Percentiles rank a stretch among this genome's conserved stretches.
phyloP scores from a whole-genome alignment of 1,140 invertebrate genomes.

The Bombyx mandarina region DNA sequence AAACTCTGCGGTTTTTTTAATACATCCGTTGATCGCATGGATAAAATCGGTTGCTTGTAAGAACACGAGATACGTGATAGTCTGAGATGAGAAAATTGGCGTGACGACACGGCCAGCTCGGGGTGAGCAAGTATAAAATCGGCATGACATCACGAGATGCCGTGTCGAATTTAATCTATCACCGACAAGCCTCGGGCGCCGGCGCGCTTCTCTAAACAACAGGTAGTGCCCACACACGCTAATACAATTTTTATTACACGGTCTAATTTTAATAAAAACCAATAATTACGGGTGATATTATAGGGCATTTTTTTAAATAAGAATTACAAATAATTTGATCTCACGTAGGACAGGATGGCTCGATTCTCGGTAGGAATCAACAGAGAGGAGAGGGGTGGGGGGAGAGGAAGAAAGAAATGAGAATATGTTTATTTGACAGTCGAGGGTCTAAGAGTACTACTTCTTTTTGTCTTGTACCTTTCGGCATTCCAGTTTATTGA shows the following conservation, averaged over 20 bases:
- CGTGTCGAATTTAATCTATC: conserved; percentile 69
- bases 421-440: too few species aligned
- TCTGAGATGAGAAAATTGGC: conserved; percentile 44
- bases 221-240: conserved; percentile 52
- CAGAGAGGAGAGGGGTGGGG: too few species aligned
- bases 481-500: too few species aligned
- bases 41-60: too few species aligned
- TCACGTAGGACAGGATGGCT: too few species aligned
- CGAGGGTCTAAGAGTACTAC: too few species aligned
- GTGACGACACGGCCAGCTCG: conserved; percentile 44
- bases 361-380: too few species aligned
- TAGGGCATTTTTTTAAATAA: background rate
- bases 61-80: background rate
- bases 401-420: too few species aligned
- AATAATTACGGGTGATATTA: conserved; percentile 23
- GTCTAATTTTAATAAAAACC: conserved; percentile 33
- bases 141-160: conserved; percentile 62
- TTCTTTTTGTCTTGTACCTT: too few species aligned
- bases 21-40: too few species aligned
- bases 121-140: conserved; percentile 41
- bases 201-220: conserved; percentile 25
- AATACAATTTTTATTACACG: conserved; percentile 29
- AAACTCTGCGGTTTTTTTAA: too few species aligned
- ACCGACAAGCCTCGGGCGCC: conserved; percentile 53
- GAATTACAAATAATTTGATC: too few species aligned